Evolutionary conservation across 2,113 vertebrate genomes (phyloP).

Genomic region (Sardina pilchardus): DNA sequence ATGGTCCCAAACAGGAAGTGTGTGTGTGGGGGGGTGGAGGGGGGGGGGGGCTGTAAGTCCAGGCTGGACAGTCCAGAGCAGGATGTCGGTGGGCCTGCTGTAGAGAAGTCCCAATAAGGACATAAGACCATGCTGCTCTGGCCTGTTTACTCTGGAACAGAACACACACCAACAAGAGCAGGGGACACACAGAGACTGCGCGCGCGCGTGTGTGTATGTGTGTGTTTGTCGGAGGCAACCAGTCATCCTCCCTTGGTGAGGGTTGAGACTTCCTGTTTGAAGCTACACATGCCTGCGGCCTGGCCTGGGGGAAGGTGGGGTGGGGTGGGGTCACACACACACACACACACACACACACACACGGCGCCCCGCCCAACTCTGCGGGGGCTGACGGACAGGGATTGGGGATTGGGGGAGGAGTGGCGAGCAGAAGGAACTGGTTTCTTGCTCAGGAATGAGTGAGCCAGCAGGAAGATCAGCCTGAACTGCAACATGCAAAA

Average conservation of each 20-base stretch:
- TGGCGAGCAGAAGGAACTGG: background rate
- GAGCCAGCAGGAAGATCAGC: constrained; percentile 16
- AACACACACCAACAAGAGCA: background rate
- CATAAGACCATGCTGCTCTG: background rate
- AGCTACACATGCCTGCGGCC: constrained; percentile 10
- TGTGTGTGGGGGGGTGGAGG: no score
- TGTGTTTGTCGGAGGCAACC: background rate
- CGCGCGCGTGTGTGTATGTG: no score
- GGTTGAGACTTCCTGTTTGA: constrained; percentile 34
- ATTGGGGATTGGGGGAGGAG: constrained; percentile 17
- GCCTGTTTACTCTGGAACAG: background rate
- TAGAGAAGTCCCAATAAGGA: background rate
- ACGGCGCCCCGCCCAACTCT: constrained; percentile 1
- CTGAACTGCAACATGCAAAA: constrained; percentile 4
- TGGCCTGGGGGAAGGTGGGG: background rate
- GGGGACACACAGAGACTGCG: background rate
- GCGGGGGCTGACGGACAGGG: background rate
- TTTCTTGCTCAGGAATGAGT: constrained; percentile 52
- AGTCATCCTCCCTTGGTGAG: background rate
- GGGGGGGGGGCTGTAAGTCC: background rate
- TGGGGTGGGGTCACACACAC: constrained; percentile 25
- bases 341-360: constrained; percentile 8
- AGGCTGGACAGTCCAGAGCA: background rate
- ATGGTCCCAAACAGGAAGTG: background rate
- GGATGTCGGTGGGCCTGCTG: background rate